Conservation (phyloP, 2,113 vertebrate species). For the Hiodon tergisus region DNA sequence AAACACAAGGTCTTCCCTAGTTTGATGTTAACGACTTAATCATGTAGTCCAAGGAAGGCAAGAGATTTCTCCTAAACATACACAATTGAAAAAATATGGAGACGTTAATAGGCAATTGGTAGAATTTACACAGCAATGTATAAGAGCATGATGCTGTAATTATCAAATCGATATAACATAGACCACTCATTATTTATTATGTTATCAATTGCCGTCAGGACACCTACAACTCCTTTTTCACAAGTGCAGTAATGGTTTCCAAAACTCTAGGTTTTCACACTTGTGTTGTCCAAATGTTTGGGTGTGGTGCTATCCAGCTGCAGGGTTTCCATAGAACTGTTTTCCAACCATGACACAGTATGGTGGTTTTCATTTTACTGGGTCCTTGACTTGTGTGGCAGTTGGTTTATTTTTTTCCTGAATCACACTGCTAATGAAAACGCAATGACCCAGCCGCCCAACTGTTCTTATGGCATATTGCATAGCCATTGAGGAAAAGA, state of each 20-base stretch:
- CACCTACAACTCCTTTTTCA: slow-evolving; percentile 19
- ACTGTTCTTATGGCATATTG: not conserved
- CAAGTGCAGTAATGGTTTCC: slow-evolving; percentile 50
- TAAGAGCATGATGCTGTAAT: slow-evolving; percentile 32
- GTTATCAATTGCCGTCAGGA: not conserved
- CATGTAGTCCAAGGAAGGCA: slow-evolving; percentile 8
- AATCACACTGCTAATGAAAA: no score
- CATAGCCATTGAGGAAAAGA: not conserved
- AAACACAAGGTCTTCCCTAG: not conserved
- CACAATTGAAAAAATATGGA: slow-evolving; percentile 28
- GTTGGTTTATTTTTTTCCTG: no score
- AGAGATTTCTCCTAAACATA: slow-evolving; percentile 22
- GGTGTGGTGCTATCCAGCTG: slow-evolving; percentile 46
- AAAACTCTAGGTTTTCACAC: slow-evolving; percentile 50
- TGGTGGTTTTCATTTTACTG: not conserved
- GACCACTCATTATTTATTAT: not conserved
- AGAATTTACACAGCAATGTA: slow-evolving; percentile 37
- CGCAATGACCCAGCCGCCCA: not conserved
- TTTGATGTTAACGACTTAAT: slow-evolving; percentile 17
- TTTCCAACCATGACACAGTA: not conserved
- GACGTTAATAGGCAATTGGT: slow-evolving; percentile 40
- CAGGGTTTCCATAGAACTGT: not conserved
- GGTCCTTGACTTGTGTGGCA: not conserved
- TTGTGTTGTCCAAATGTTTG: slow-evolving; percentile 48
- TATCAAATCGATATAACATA: slow-evolving; percentile 9